Evolutionary conservation across 2,113 vertebrate species (phyloP).

Genomic region (Myrmophylax atrothorax): DNA sequence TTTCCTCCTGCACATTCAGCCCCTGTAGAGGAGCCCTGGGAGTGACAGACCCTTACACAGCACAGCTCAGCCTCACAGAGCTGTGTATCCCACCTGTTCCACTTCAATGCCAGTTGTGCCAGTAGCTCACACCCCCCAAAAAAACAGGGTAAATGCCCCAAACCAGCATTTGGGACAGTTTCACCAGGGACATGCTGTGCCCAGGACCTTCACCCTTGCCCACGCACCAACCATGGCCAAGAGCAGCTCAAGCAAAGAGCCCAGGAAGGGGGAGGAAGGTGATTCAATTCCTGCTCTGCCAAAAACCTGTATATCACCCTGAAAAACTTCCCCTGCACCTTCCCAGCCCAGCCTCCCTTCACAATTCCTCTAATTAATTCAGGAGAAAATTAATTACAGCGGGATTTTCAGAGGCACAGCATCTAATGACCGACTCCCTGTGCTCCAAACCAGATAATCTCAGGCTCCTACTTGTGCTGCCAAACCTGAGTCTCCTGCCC

Average conservation of each 20-base stretch:
- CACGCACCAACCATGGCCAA: fast-evolving
- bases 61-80: background rate
- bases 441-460: conserved; percentile 28
- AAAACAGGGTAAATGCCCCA: background rate
- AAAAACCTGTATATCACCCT: background rate
- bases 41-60: fast-evolving
- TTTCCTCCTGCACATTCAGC: fast-evolving
- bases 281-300: background rate
- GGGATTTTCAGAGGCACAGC: conserved; percentile 70
- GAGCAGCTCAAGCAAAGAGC: background rate
- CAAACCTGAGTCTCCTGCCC: background rate
- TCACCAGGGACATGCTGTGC: background rate
- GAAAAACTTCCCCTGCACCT: conserved; percentile 9
- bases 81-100: fast-evolving
- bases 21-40: background rate
- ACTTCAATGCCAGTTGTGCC: fast-evolving
- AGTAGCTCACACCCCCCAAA: fast-evolving
- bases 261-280: background rate
- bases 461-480: conserved; percentile 28
- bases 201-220: background rate
- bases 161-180: background rate
- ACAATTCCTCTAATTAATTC: conserved; percentile 83
- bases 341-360: background rate
- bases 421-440: conserved; percentile 59
- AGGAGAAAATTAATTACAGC: conserved; percentile 86